phyloP scores from a whole-genome alignment of 1,140 invertebrate species.

The Mamestra configurata region DNA sequence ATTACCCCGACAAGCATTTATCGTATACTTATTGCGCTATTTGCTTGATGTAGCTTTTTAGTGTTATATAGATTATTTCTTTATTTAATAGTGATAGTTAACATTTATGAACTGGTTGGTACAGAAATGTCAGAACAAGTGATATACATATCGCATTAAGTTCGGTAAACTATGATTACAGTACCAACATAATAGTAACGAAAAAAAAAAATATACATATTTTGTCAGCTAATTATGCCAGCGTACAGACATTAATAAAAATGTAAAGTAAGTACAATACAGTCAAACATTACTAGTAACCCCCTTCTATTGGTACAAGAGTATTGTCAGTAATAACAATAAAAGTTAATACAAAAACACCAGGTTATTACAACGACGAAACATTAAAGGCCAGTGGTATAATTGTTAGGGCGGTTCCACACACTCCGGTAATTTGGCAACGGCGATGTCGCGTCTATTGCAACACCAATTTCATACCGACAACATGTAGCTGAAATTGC shows the following conservation, averaged over 20 bases:
- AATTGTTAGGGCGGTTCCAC: conserved; percentile 55
- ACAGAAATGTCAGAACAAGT: no score
- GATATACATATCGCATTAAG: neutral
- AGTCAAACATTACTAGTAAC: neutral
- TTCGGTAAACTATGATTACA: no score
- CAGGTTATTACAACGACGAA: conserved; percentile 41
- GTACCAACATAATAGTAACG: no score
- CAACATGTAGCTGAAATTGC: conserved; percentile 63
- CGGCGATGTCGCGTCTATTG: conserved; percentile 62
- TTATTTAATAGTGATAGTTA: conserved; percentile 7
- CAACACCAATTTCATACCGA: conserved; percentile 66
- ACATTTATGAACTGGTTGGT: no score
- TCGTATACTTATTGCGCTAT: conserved; percentile 26
- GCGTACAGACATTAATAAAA: conserved; percentile 26
- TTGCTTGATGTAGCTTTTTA: conserved; percentile 15
- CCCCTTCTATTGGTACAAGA: conserved; percentile 43
- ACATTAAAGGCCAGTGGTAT: conserved; percentile 49
- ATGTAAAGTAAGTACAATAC: conserved; percentile 17
- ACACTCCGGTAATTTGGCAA: conserved; percentile 64
- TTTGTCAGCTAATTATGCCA: neutral
- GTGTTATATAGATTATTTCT: conserved; percentile 2
- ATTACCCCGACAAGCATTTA: conserved; percentile 31
- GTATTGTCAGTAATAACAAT: conserved; percentile 46
- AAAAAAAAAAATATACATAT: neutral
- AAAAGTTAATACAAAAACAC: conserved; percentile 55